Conservation (phyloP, 2,888 invertebrate species). For the Cosmorhoe ocellata region DNA sequence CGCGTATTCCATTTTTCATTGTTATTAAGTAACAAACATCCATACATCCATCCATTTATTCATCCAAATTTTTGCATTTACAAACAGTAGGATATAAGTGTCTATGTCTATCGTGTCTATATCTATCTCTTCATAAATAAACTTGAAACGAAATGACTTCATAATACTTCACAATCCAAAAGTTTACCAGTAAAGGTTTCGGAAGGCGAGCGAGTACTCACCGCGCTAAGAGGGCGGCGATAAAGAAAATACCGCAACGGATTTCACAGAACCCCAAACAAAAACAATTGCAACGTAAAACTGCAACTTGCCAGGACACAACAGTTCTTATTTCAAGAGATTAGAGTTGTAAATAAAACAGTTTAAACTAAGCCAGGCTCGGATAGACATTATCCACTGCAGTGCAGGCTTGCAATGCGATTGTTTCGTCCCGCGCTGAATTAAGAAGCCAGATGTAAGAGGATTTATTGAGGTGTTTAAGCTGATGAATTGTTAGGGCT, state of each 20-base stretch:
- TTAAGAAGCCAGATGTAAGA: slow-evolving; percentile 29
- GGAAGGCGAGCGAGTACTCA: no score
- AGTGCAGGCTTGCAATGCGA: slow-evolving; percentile 30
- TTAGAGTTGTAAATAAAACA: slow-evolving; percentile 11
- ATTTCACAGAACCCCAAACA: slow-evolving; percentile 28
- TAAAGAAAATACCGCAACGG: slow-evolving; percentile 29
- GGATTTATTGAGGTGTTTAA: slow-evolving; percentile 27
- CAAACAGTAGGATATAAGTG: no score
- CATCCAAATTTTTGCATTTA: no score
- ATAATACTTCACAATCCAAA: no score
- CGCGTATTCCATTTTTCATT: no score
- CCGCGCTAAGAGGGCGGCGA: slow-evolving; percentile 7
- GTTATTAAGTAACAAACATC: no score
- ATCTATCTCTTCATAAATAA: no score
- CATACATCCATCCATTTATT: no score
- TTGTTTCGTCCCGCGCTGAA: slow-evolving; percentile 27
- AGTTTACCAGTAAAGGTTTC: no score
- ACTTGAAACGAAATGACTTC: no score
- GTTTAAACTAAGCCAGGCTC: slow-evolving; percentile 13
- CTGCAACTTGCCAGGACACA: slow-evolving; percentile 6
- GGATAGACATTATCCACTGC: slow-evolving; percentile 34
- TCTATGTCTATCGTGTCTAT: no score
- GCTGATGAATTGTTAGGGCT: slow-evolving; percentile 14
- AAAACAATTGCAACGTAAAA: slow-evolving; percentile 28
- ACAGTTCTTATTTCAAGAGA: slow-evolving; percentile 4